A percentile compares a stretch with the other conserved stretches of the same genome.
phyloP scores from a whole-genome alignment of 1,140 invertebrate species.

The Lamellibrachia luymesi region DNA sequence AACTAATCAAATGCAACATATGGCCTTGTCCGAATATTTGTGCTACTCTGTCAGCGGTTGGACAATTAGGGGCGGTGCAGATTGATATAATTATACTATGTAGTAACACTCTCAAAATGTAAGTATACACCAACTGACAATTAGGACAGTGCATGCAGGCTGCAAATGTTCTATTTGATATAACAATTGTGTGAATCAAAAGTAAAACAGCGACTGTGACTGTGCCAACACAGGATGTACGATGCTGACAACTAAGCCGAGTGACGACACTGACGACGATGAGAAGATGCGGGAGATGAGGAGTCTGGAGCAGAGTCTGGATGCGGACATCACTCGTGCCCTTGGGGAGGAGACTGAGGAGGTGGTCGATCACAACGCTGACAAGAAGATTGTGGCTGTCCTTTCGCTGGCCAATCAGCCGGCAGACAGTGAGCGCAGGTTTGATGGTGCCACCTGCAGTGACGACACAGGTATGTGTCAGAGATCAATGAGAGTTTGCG shows the following conservation, averaged over 20 bases:
- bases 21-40: too few relatives aligned
- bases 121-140: too few relatives aligned
- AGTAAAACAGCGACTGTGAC: too few relatives aligned
- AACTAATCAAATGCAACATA: too few relatives aligned
- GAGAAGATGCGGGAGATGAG: slow-evolving; percentile 32
- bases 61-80: too few relatives aligned
- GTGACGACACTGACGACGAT: neutral
- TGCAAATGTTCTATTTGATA: too few relatives aligned
- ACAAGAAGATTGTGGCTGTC: slow-evolving; percentile 36
- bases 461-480: neutral
- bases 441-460: neutral
- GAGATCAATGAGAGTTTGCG: neutral
- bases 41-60: too few relatives aligned
- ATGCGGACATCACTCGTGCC: slow-evolving; percentile 39
- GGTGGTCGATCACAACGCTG: slow-evolving; percentile 48
- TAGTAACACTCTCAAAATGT: too few relatives aligned
- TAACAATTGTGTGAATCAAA: too few relatives aligned
- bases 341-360: neutral
- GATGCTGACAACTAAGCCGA: neutral
- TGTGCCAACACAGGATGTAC: neutral
- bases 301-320: slow-evolving; percentile 45
- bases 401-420: neutral
- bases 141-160: too few relatives aligned
- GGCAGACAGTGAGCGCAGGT: neutral
- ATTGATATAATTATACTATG: too few relatives aligned